Base-by-base conservation (phyloP, 2,113 vertebrate species). In the Oplegnathus fasciatus region DNA sequence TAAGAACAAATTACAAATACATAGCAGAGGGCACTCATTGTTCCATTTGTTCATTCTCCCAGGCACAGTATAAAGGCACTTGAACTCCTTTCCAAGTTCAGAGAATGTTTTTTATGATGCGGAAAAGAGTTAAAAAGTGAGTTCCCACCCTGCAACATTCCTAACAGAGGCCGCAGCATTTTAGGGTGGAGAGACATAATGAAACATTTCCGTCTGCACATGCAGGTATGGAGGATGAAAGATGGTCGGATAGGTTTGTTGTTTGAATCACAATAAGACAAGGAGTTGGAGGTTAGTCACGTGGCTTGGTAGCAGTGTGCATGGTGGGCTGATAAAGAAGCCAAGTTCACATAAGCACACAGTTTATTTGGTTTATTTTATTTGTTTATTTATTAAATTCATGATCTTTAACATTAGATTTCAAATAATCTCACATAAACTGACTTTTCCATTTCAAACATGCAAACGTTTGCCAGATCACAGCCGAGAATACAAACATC, bases 81-180 rank as follows among this genome's bases (percentile, higher is more conserved):
- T 44, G 22, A 64, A 34, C 9, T 32, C n/a, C 10, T 44, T 34
- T n/a, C 32, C 2, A 10, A 44, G 42, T 61, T 68, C 30, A 75
- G n/a, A 37, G 0, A 28, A 26, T 48, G 20, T 24, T 44, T 37
- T 67, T 69, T 24, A 57, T 42, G 18, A 76, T 26, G 8, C 6
- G 4, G 28, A 76, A 24, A 32, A 60, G 28, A 58, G 11, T 48
- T 34, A 17, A 67, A 40, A 28, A 4, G 7, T 1, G 2, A 34
- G 14, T 40, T 65, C 28, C 61, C 15, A 6, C 28, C 14, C 22
- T 42, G 57, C 46, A 70, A 57, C 65, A 86, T 85, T 83, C 83
- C 81, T 44, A 1, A 9, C 15, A 55, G 22, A 37, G 34, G 6
- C 50, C 28, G 28, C 58, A 50, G 20, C 6, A 1, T 20, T 78